Base-by-base conservation (phyloP, 2,113 vertebrate species). In the Lutjanus erythropterus region DNA sequence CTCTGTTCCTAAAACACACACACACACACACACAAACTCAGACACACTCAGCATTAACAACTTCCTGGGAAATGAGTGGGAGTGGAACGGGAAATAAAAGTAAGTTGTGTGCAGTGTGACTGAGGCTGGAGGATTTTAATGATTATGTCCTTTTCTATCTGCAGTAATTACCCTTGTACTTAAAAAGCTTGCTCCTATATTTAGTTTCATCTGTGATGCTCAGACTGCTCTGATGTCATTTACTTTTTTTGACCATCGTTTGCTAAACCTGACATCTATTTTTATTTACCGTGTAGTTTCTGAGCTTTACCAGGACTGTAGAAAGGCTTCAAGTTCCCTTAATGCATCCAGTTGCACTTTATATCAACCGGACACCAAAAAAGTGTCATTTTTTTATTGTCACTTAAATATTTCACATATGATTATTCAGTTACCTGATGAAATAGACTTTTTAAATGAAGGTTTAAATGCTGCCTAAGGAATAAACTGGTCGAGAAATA, bases 51-150 rank as follows among this genome's bases (percentile, higher is more conserved):
- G 41, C 53, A 65, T 44, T 44, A 61, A 39, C 39, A 23, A 25
- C 37, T 71, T 74, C 50, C 47, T 80, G 41, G 71, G 64, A 84
- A 78, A 55, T 27, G 75, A 77, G 68, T 70, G 75, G 68, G 69
- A 68, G 56, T 39, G 16, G 31, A 71, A 52, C 37, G 56, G 71
- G 52, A 65, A 85, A 37, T 72, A 23, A 23, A 77, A 52, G 41
- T n/a, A 42, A 74, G 25, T n/a, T 31, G 29, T 18, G 55, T 9
- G 27, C 41, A 6, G 6, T 37, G 44, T 70, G 37, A 71, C 39
- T 25, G 31, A 41, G 75, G 80, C 50, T 58, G 58, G 50, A 25
- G 65, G 46, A 23, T 68, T 69, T 56, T 74, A 69, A 69, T 79
- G 23, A 64, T 25, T 58, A 31, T 33, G 25, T 5, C 19, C 46